Evolutionary conservation across 2,888 invertebrate genomes (phyloP), one percentile per base, ranked within the genome.

Genomic region (Choristoneura rosaceana): DNA sequence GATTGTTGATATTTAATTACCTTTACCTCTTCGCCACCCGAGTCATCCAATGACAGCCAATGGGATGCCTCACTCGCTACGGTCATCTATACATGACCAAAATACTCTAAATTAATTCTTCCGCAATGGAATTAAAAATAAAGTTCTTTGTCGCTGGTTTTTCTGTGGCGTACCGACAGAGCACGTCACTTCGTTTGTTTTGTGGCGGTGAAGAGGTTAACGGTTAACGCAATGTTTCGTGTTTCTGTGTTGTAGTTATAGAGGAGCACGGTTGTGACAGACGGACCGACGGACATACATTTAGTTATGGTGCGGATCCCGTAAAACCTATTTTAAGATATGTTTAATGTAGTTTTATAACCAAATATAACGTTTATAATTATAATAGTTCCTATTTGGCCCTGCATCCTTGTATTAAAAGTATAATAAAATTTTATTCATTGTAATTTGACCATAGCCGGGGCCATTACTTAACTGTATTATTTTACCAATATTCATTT

Each of bases 371-470:
- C 41, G 58, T 34, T 58, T 34, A 64, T 17, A 52, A n/a, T 52
- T 52, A 9, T 9, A 52, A 52, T 52, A 70, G 70, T 70, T 70
- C 70, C 70, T 70, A 70, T 59, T 69, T 65, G 70, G 59, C 70
- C 59, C 41, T 47, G 45, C 47, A 50, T 64, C 14, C 12, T 15
- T 59, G 38, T 43, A 43, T 43, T 45, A 58, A 66, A 66, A 5
- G n/a, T 25, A 25, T 63, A 58, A 55, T 25, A 25, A 25, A 17
- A 33, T 47, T 34, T 43, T 17, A 68, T 59, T 14, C 7, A 58
- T 58, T 33, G 33, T 50, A 45, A 12, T 58, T 58, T 59, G 34
- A 59, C 70, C 47, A 38, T n/a, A 55, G 55, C 38, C 15, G 38
- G 59, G 58, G 59, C 38, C 34, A 62, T 62, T n/a, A 34, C n/a